Evolutionary conservation across 2,888 invertebrate genomes (phyloP).

Genomic region (Drosophila trichaetosa): DNA sequence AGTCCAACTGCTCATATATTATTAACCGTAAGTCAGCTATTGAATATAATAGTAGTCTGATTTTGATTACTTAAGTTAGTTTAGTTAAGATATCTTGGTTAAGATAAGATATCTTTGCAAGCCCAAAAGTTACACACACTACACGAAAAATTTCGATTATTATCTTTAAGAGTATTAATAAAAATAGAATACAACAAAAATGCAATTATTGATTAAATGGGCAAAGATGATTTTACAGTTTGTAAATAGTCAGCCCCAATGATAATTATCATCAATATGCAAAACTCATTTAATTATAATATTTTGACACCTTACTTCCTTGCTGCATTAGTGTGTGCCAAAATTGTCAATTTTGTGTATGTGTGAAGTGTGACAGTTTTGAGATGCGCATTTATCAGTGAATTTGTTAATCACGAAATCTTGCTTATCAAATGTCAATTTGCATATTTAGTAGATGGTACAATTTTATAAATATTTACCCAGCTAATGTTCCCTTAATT

Average conservation of each 20-base stretch:
- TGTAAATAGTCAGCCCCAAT: slow-evolving; percentile 5
- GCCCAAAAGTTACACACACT: not conserved
- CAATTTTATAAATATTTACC: not conserved
- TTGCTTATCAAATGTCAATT: slow-evolving; percentile 2
- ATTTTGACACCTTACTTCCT: not conserved
- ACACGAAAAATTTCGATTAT: not conserved
- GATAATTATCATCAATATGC: slow-evolving; percentile 1
- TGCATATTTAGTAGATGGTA: not conserved
- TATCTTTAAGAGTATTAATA: not conserved
- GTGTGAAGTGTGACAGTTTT: not conserved
- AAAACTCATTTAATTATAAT: slow-evolving; percentile 7
- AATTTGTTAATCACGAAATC: not conserved
- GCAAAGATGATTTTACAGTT: slow-evolving; percentile 40
- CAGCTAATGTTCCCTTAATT: not conserved
- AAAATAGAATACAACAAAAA: slow-evolving; percentile 17
- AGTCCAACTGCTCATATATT: not conserved
- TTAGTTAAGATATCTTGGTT: not conserved
- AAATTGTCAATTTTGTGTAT: not conserved
- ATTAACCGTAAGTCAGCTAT: not conserved
- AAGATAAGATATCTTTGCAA: no score
- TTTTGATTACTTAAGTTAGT: not conserved
- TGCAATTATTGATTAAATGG: slow-evolving; percentile 36
- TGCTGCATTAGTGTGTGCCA: not conserved
- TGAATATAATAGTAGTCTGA: not conserved
- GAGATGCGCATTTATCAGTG: not conserved